Evolutionary conservation across 2,113 vertebrate species (phyloP).

Genomic region (Ranitomeya imitator): DNA sequence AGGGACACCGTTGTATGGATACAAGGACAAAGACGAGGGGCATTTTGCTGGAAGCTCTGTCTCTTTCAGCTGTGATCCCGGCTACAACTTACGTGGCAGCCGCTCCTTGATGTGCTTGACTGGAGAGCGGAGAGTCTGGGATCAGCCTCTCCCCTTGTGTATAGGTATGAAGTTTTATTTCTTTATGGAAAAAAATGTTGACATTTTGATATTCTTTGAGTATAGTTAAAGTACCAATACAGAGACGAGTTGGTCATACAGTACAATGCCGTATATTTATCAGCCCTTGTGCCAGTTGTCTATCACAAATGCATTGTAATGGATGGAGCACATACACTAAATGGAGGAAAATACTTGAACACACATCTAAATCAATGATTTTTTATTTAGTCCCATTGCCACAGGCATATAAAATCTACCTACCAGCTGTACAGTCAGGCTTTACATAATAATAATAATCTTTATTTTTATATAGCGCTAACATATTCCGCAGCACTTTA

Average conservation of each 20-base stretch:
- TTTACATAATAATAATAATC: too few relatives aligned
- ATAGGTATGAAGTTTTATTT: constrained; percentile 78
- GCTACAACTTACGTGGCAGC: constrained; percentile 86
- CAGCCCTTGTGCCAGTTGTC: not conserved
- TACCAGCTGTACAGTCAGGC: too few relatives aligned
- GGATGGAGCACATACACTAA: not conserved
- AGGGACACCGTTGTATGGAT: constrained; percentile 89
- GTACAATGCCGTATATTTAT: not conserved
- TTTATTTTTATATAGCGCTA: too few relatives aligned
- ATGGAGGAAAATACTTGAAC: too few relatives aligned
- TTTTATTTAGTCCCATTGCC: too few relatives aligned
- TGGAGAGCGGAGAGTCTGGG: constrained; percentile 92
- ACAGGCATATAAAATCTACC: too few relatives aligned
- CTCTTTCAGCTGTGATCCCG: constrained; percentile 90
- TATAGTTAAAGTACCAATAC: not conserved
- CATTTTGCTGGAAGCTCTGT: constrained; percentile 94
- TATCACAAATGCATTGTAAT: not conserved
- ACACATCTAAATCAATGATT: too few relatives aligned
- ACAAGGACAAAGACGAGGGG: constrained; percentile 91
- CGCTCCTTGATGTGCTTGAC: constrained; percentile 85
- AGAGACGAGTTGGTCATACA: not conserved
- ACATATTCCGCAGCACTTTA: too few relatives aligned
- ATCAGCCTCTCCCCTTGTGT: constrained; percentile 87
- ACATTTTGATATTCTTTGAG: not conserved
- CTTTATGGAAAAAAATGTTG: not conserved